Percentiles rank a stretch among this genome's conserved stretches.
Conservation (phyloP, 2,888 invertebrate species). For the Arge pagana region DNA sequence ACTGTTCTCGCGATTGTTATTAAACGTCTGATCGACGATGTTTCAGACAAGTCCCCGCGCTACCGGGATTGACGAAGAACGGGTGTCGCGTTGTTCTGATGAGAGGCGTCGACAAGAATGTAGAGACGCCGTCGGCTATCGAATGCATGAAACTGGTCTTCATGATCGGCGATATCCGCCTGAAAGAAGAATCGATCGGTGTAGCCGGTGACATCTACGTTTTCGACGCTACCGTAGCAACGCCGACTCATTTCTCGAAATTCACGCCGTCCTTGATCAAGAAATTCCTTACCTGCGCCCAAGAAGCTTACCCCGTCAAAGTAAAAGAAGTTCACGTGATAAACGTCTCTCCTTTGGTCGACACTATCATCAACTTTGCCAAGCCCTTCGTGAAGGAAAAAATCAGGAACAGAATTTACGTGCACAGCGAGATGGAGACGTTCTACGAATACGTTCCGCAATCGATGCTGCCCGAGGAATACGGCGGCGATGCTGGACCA, state of each 20-base stretch:
- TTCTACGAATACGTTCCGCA: slow-evolving; percentile 79
- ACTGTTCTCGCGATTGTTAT: not conserved
- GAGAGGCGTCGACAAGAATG: slow-evolving; percentile 72
- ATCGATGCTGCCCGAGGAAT: slow-evolving; percentile 80
- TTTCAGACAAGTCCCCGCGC: slow-evolving; percentile 75
- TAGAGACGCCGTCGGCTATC: slow-evolving; percentile 72
- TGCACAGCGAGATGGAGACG: slow-evolving; percentile 75
- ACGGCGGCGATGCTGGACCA: slow-evolving; percentile 79
- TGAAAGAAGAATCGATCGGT: slow-evolving; percentile 77
- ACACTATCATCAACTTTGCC: slow-evolving; percentile 83
- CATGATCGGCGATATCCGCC: slow-evolving; percentile 83
- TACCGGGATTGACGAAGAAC: slow-evolving; percentile 80
- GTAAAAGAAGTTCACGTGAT: slow-evolving; percentile 85
- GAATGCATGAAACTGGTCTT: slow-evolving; percentile 82
- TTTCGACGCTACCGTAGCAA: slow-evolving; percentile 78
- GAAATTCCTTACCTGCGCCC: slow-evolving; percentile 82
- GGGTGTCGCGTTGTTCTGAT: slow-evolving; percentile 78
- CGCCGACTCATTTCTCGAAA: slow-evolving; percentile 81
- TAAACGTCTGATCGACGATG: too few species aligned
- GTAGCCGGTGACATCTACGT: slow-evolving; percentile 86
- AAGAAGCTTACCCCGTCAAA: slow-evolving; percentile 88
- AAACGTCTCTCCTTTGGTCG: slow-evolving; percentile 81
- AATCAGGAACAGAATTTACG: slow-evolving; percentile 80
- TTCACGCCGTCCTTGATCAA: slow-evolving; percentile 81
- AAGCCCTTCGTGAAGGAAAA: slow-evolving; percentile 88